A percentile compares a stretch with the other conserved stretches of the same genome.
These are phyloP conservation scores for Esox niger DNA, from an alignment of 2,113 vertebrate species.

Conservation along the genomic window DNA sequence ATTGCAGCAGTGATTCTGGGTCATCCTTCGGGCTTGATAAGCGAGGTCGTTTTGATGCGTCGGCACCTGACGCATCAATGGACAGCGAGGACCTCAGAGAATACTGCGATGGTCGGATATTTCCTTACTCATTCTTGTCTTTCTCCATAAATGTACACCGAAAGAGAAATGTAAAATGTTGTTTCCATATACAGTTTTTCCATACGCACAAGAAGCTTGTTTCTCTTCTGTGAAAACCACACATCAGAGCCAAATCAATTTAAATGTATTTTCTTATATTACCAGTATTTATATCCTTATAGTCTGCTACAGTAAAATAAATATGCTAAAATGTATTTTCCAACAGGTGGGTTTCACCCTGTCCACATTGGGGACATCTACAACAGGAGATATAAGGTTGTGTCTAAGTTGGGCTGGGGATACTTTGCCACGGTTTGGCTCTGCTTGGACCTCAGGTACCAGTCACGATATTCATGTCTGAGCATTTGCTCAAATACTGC, in stretches of 20 bases:
- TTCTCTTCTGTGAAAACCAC: too few relatives aligned
- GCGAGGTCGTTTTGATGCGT: slow-evolving; percentile 41
- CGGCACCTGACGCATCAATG: slow-evolving; percentile 42
- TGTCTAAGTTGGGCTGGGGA: slow-evolving; percentile 75
- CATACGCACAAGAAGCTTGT: too few relatives aligned
- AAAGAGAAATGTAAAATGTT: too few relatives aligned
- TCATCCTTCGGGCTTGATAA: slow-evolving; percentile 22
- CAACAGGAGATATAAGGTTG: slow-evolving; percentile 75
- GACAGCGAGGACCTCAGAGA: slow-evolving; percentile 65
- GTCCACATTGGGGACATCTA: slow-evolving; percentile 71
- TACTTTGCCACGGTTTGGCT: slow-evolving; percentile 85
- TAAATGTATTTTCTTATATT: too few relatives aligned
- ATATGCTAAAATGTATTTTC: slow-evolving; percentile 7
- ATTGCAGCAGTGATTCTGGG: slow-evolving; percentile 29
- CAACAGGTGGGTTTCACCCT: slow-evolving; percentile 74
- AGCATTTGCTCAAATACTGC: too few relatives aligned
- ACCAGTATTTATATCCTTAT: background rate
- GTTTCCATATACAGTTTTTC: too few relatives aligned
- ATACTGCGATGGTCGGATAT: slow-evolving; percentile 66
- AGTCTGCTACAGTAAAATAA: background rate
- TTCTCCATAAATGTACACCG: background rate
- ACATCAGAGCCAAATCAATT: too few relatives aligned
- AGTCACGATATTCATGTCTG: background rate
- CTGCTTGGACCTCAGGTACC: slow-evolving; percentile 77
- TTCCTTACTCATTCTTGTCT: background rate